Conservation (phyloP, 1,140 invertebrate genomes). For the Megathymus violae region DNA sequence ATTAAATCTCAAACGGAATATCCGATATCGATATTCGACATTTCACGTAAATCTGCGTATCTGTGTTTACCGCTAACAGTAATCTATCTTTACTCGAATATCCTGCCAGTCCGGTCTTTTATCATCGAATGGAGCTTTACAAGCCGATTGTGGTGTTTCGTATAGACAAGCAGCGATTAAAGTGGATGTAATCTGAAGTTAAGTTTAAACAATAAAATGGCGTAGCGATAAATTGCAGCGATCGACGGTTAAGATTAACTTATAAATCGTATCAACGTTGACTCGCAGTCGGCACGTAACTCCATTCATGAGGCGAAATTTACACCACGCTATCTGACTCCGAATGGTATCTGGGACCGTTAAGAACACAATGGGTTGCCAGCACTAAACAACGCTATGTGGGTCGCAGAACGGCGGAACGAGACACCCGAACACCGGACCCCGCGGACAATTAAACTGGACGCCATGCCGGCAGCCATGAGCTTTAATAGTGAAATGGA, state of each 20-base stretch:
- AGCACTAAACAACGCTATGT: conserved; percentile 61
- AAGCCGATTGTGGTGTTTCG: conserved; percentile 19
- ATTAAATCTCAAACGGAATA: conserved; percentile 41
- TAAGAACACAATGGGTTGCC: conserved; percentile 59
- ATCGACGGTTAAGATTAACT: conserved; percentile 34
- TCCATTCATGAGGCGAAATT: conserved; percentile 31
- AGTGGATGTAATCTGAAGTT: conserved; percentile 14
- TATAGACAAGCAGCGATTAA: conserved; percentile 29
- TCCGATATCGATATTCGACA: conserved; percentile 24
- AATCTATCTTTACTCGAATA: conserved; percentile 33
- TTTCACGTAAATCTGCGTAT: conserved; percentile 31
- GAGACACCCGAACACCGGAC: conserved; percentile 59
- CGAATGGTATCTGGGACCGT: conserved; percentile 55
- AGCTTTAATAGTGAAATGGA: conserved; percentile 21
- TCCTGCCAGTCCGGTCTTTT: conserved; percentile 32
- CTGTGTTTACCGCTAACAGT: conserved; percentile 29
- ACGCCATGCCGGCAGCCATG: conserved; percentile 35
- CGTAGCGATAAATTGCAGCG: conserved; percentile 25
- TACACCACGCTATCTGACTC: conserved; percentile 32
- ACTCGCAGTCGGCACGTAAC: conserved; percentile 20
- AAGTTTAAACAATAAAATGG: conserved; percentile 34
- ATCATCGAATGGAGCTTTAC: conserved; percentile 19
- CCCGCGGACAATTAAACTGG: conserved; percentile 60
- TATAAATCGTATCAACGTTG: conserved; percentile 34
- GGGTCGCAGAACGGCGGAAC: conserved; percentile 52